Evolutionary conservation across 2,797 vertebrate genomes (phyloP).

Genomic region (Eidolon dupreanum): DNA sequence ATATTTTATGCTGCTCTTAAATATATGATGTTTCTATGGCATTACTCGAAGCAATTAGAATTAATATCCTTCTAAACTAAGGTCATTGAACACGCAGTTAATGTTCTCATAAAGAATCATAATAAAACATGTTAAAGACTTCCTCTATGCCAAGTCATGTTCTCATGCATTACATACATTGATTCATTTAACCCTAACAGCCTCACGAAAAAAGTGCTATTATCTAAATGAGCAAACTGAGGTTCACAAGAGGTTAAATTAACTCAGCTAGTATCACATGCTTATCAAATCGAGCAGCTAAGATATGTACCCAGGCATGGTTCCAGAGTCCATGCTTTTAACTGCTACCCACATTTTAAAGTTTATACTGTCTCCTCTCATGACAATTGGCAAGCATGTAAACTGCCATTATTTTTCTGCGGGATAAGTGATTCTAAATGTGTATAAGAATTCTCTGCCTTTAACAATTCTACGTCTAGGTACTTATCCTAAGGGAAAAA

Average conservation of each 20-base stretch:
- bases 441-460: background rate
- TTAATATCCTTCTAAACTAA: conserved; percentile 19
- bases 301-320: background rate
- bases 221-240: conserved; percentile 1
- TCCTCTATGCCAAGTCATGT: background rate
- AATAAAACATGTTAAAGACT: background rate
- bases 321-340: conserved; percentile 4
- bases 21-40: background rate
- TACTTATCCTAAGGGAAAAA: conserved; percentile 33
- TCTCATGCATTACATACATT: background rate
- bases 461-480: background rate
- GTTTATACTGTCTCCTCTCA: background rate
- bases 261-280: background rate
- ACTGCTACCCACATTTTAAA: background rate
- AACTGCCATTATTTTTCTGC: background rate
- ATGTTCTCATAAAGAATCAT: background rate
- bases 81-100: background rate
- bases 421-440: background rate
- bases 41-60: conserved; percentile 26
- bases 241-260: conserved; percentile 4
- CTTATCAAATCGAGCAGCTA: background rate
- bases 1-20: conserved; percentile 35
- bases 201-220: background rate
- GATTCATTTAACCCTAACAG: conserved; percentile 26
- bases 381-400: background rate